These are phyloP conservation scores for Callosobruchus maculatus DNA, from an alignment of 2,888 invertebrate genomes.

Conservation along the genomic window DNA sequence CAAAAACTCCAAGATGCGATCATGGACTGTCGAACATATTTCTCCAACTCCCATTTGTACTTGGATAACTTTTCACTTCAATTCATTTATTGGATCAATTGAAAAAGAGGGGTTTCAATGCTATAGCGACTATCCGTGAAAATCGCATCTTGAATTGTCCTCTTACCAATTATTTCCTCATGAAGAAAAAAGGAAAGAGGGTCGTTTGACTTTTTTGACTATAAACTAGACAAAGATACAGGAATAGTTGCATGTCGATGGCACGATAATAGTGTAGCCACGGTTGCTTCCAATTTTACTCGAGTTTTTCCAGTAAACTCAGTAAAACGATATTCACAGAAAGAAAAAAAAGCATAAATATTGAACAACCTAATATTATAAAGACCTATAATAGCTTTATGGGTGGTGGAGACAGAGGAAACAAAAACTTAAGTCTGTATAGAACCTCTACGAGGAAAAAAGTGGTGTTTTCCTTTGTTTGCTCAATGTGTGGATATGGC, in stretches of 20 bases:
- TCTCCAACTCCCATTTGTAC: not conserved
- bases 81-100: conserved; percentile 11
- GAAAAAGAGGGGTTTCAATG: conserved; percentile 8
- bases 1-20: conserved; percentile 3
- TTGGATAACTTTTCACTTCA: conserved; percentile 11
- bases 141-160: too few relatives aligned
- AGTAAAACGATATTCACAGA: conserved; percentile 7
- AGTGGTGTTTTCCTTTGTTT: not conserved
- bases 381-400: not conserved
- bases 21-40: conserved; percentile 3
- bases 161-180: conserved; percentile 3
- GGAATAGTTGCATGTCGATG: conserved; percentile 7
- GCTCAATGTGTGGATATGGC: not conserved
- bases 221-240: too few relatives aligned
- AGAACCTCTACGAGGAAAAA: not conserved
- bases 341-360: conserved; percentile 4
- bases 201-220: conserved; percentile 15
- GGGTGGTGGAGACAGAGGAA: conserved; percentile 5
- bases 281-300: conserved; percentile 16
- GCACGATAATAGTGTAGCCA: conserved; percentile 24
- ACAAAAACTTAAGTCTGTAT: conserved; percentile 1
- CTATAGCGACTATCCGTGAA: too few relatives aligned
- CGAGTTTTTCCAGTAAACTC: conserved; percentile 4
- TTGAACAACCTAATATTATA: too few relatives aligned
- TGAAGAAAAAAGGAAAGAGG: conserved; percentile 15